Evolutionary conservation across 2,888 invertebrate genomes (phyloP).

Genomic region (Anticlea derivata): DNA sequence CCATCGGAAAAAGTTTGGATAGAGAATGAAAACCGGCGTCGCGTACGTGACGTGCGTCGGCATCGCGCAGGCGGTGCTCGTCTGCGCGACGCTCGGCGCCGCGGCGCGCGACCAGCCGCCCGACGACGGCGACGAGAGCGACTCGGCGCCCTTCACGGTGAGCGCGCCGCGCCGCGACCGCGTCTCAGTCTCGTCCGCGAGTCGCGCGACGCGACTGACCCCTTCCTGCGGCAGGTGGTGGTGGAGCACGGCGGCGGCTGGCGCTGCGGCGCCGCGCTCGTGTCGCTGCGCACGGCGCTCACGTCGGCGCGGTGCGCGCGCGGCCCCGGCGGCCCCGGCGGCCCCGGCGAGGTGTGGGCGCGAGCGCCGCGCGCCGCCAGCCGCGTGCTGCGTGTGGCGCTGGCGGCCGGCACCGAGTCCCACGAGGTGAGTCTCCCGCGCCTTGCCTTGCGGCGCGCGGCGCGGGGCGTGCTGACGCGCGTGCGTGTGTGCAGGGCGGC

Average conservation of each 20-base stretch:
- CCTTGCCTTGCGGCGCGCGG: conserved; percentile 43
- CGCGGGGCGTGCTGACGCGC: conserved; percentile 32
- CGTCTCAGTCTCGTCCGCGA: background rate
- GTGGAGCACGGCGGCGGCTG: conserved; percentile 49
- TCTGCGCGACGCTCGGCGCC: conserved; percentile 24
- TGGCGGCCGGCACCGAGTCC: conserved; percentile 36
- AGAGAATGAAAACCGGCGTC: background rate
- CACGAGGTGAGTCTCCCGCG: background rate
- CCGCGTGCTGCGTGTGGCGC: conserved; percentile 39
- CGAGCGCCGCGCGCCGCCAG: conserved; percentile 45
- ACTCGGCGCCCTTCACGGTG: conserved; percentile 60
- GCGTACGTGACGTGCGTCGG: background rate
- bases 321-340: conserved; percentile 22
- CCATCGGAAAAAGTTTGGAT: too few relatives aligned
- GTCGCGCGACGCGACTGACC: conserved; percentile 38
- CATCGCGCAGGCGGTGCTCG: conserved; percentile 28
- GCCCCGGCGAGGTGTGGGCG: conserved; percentile 51
- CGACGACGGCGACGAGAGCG: conserved; percentile 52
- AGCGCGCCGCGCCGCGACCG: conserved; percentile 48
- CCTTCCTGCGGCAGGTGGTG: conserved; percentile 41
- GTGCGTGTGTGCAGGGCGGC: background rate
- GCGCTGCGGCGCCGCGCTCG: conserved; percentile 43
- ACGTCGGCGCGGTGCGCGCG: conserved; percentile 49
- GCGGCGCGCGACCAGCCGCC: conserved; percentile 28
- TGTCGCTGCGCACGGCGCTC: conserved; percentile 18